Percentiles rank a stretch among this genome's conserved stretches.
phyloP scores from a whole-genome alignment of 2,888 invertebrate genomes.

The Boloria selene region DNA sequence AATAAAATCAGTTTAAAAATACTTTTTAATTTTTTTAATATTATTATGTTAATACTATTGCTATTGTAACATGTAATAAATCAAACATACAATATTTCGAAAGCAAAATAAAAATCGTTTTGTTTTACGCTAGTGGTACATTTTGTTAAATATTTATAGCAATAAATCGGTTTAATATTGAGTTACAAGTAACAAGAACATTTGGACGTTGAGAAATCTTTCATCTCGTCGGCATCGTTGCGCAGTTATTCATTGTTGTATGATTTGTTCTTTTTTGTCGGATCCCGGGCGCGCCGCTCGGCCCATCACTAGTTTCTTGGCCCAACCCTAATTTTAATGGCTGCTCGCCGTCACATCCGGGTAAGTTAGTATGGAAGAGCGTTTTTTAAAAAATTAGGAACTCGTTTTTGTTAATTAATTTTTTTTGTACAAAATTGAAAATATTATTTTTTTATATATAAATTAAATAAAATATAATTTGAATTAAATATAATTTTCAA shows the following conservation, averaged over 20 bases:
- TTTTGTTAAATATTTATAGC: conserved; percentile 34
- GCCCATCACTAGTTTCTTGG: conserved; percentile 77
- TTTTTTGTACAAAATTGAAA: conserved; percentile 1
- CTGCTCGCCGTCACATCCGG: conserved; percentile 77
- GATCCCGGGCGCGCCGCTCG: conserved; percentile 64
- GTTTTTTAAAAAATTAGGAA: background rate
- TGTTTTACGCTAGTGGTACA: conserved; percentile 21
- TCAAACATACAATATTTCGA: background rate
- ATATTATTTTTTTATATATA: background rate
- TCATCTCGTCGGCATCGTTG: conserved; percentile 74
- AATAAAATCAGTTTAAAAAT: conserved; percentile 6
- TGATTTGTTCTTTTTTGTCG: conserved; percentile 62
- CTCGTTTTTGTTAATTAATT: background rate
- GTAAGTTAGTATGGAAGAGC: conserved; percentile 65
- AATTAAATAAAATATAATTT: background rate
- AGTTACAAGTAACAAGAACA: conserved; percentile 73
- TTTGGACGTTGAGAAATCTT: conserved; percentile 75
- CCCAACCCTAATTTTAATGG: conserved; percentile 83
- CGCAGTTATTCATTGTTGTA: conserved; percentile 69
- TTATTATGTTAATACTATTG: no score
- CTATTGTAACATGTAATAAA: no score
- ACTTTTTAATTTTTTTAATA: no score
- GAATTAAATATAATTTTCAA: background rate
- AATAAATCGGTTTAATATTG: conserved; percentile 65
- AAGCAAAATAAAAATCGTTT: conserved; percentile 15